phyloP scores from a whole-genome alignment of 2,113 vertebrate species.

The Pyrgilauda ruficollis region DNA sequence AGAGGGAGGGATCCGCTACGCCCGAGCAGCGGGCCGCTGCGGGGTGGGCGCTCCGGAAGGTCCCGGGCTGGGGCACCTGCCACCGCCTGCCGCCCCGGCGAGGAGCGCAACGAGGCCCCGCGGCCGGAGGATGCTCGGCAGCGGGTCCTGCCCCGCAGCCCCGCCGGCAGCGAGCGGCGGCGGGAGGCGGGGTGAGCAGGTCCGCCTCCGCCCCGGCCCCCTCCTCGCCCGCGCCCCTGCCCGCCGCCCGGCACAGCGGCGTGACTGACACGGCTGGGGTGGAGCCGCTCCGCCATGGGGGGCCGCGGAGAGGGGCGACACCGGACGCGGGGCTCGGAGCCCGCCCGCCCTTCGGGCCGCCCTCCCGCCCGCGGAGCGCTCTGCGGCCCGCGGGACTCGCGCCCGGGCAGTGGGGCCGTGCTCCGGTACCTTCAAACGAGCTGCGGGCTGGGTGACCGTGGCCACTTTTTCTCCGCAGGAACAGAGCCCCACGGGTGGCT shows the following conservation, averaged over 20 bases:
- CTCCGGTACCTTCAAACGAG: neutral
- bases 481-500: neutral
- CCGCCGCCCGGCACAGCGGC: neutral
- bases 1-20: neutral
- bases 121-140: slow-evolving; percentile 5
- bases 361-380: neutral
- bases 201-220: slow-evolving; percentile 9
- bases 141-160: neutral
- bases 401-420: neutral
- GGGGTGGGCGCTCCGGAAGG: neutral
- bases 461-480: neutral
- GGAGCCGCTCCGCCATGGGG: neutral
- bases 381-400: neutral
- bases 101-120: neutral
- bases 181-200: neutral
- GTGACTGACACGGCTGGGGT: slow-evolving; percentile 26
- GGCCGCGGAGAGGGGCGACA: neutral
- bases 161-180: neutral
- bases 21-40: neutral
- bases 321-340: neutral
- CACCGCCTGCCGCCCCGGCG: neutral
- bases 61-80: neutral
- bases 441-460: too few relatives aligned
- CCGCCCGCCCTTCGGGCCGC: too few relatives aligned
- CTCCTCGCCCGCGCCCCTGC: neutral